Evolutionary conservation across 2,797 vertebrate genomes (phyloP).

Genomic region (Lagocephalus sceleratus): DNA sequence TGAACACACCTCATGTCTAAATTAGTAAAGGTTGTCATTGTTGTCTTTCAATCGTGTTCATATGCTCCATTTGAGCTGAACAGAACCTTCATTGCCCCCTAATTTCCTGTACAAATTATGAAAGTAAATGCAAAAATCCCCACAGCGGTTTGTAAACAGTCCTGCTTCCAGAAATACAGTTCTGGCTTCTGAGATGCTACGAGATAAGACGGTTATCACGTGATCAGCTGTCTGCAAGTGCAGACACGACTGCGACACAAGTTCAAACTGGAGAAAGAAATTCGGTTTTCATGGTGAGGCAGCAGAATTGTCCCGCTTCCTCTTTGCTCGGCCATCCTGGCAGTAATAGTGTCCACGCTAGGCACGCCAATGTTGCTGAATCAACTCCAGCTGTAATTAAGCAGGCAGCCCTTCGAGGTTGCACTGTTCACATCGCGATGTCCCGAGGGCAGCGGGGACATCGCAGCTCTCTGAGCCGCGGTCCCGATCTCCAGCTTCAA

Average conservation of each 20-base stretch:
- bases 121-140: too few species aligned
- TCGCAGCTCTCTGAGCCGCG: too few species aligned
- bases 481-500: too few species aligned
- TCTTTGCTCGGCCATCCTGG: slow-evolving; percentile 48
- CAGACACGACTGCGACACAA: background rate
- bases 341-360: slow-evolving; percentile 51
- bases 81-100: too few species aligned
- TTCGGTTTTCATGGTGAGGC: slow-evolving; percentile 48
- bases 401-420: slow-evolving; percentile 53
- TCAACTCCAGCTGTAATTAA: slow-evolving; percentile 72
- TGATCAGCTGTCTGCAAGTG: slow-evolving; percentile 6
- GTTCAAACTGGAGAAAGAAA: slow-evolving; percentile 26
- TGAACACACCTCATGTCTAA: background rate
- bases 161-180: background rate
- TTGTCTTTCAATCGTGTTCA: too few species aligned
- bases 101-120: too few species aligned
- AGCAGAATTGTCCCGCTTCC: slow-evolving; percentile 58
- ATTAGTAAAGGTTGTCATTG: too few species aligned
- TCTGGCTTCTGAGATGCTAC: background rate
- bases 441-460: too few species aligned
- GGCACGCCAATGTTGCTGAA: too few species aligned
- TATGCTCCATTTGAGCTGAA: too few species aligned
- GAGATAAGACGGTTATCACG: background rate
- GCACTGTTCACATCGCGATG: slow-evolving; percentile 26
- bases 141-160: too few species aligned